Evolutionary conservation across 2,797 vertebrate genomes (phyloP).

Genomic region (Alcedo quadribrachys): DNA sequence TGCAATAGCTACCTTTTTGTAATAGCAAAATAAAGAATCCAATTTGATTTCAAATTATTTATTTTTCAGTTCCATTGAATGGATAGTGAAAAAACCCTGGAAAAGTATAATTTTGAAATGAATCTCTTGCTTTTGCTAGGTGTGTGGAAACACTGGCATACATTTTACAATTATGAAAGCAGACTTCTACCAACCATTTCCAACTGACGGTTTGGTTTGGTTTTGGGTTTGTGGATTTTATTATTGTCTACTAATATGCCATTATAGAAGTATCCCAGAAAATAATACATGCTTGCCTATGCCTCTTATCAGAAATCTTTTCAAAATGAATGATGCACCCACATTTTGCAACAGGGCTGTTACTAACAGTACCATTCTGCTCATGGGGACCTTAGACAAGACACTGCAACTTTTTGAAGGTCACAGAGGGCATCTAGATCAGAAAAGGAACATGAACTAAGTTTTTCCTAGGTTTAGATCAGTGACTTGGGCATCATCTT

Average conservation of each 20-base stretch:
- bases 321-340: not conserved
- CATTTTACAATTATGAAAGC: not conserved
- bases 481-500: not conserved
- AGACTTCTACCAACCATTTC: not conserved
- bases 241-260: not conserved
- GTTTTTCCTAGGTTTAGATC: not conserved
- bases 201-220: not conserved
- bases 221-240: not conserved
- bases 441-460: not conserved
- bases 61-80: not conserved
- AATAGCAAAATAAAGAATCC: not conserved
- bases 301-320: not conserved
- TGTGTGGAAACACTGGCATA: not conserved
- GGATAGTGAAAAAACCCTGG: not conserved
- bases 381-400: accelerated
- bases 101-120: not conserved
- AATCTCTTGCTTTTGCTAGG: not conserved
- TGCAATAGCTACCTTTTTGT: not conserved
- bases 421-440: not conserved
- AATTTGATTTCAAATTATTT: not conserved
- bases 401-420: not conserved
- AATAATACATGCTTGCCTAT: not conserved
- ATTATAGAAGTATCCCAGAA: not conserved
- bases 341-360: not conserved
- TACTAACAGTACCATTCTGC: not conserved